phyloP scores from a whole-genome alignment of 2,888 invertebrate species.

The Dynastes grantii region DNA sequence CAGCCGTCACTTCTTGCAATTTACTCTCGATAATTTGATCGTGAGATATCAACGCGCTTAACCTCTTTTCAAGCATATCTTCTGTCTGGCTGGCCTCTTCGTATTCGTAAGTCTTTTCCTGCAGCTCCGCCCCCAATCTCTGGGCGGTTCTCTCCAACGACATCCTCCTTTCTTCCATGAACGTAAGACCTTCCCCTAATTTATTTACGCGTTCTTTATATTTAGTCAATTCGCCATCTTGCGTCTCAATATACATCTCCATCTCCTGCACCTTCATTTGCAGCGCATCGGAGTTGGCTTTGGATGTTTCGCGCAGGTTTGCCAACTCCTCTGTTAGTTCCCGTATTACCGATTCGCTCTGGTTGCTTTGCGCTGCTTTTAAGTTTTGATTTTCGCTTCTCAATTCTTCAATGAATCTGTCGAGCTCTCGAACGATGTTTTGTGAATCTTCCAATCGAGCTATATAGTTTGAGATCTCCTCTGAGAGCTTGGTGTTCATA shows the following conservation, averaged over 20 bases:
- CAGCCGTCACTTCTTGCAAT: constrained; percentile 74
- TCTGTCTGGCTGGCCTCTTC: constrained; percentile 77
- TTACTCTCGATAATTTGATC: constrained; percentile 77
- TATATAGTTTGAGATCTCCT: constrained; percentile 49
- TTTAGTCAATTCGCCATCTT: constrained; percentile 79
- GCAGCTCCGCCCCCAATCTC: constrained; percentile 76
- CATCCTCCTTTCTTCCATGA: constrained; percentile 76
- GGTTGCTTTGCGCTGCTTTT: constrained; percentile 49
- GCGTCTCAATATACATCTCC: constrained; percentile 81
- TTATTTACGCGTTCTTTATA: constrained; percentile 78
- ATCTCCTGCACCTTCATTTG: constrained; percentile 84
- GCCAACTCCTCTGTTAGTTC: constrained; percentile 67
- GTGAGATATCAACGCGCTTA: constrained; percentile 76
- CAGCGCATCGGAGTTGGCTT: constrained; percentile 69
- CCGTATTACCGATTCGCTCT: constrained; percentile 62
- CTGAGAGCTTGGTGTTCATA: constrained; percentile 52
- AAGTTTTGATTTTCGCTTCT: constrained; percentile 35
- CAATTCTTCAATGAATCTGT: constrained; percentile 54
- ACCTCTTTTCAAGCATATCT: constrained; percentile 76
- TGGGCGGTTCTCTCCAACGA: constrained; percentile 77
- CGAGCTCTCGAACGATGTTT: constrained; percentile 54
- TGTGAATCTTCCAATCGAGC: constrained; percentile 55
- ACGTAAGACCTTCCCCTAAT: constrained; percentile 78
- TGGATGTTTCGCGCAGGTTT: constrained; percentile 67
- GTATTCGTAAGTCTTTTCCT: constrained; percentile 74